Evolutionary conservation across 2,888 invertebrate species (phyloP), one percentile per base, ranked within the genome.

Genomic region (Dolichopus griseipennis): DNA sequence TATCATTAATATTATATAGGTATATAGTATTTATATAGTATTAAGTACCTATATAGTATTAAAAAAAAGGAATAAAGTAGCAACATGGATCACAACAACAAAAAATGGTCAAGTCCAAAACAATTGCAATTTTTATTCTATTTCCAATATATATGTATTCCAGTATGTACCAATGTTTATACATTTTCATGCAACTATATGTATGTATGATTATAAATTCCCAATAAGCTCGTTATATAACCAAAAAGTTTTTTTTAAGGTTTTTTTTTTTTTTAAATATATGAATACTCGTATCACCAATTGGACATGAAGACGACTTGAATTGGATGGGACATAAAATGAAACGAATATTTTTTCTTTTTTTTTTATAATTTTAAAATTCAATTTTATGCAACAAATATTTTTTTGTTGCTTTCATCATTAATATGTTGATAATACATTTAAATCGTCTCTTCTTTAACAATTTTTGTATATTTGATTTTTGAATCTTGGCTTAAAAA

Each of bases 401-500:
- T 10, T 37, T 37, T 10, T 37, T 52, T 52, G 52, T 52, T 52
- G 52, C 18, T 52, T 52, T 3, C 18, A 37, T 52, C 52, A 52
- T 52, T 52, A 52, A 52, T 52, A 52, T 52, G 52, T 52, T 52
- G 52, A 52, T 52, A 52, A 18, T n/a, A n/a, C n/a, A n/a, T n/a
- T n/a, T n/a, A n/a, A n/a, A 18, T 52, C n/a, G 52, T 52, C 10
- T 52, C 15, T n/a, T 52, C 12, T 15, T 52, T 52, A 18, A 18
- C 2, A 18, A 18, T 52, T 52, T 52, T 52, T 15, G 9, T 52
- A n/a, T n/a, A n/a, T 52, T 52, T 52, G 52, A 18, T 52, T 52
- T 37, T 18, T 52, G 18, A 18, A 18, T 52, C 15, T 52, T 52
- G 5, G 15, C 6, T 52, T 52, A 6, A 12, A 41, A 12, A n/a